These are phyloP conservation scores for Calliopum simillimum DNA, from an alignment of 2,888 invertebrate species.

Conservation along the genomic window DNA sequence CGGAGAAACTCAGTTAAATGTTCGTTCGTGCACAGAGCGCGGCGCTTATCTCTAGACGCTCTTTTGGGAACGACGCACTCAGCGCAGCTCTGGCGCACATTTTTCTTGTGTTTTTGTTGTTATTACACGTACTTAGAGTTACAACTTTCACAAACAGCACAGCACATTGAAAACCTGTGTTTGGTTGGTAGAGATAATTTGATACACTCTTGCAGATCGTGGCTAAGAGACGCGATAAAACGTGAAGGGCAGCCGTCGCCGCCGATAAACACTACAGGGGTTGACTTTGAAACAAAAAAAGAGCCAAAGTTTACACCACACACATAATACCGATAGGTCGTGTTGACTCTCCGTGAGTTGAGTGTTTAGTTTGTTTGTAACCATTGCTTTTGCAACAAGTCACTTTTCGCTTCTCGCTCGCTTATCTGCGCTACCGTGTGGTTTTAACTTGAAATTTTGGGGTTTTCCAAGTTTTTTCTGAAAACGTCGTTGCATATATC, in stretches of 20 bases:
- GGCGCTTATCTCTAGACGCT: conserved; percentile 6
- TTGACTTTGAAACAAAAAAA: too few species aligned
- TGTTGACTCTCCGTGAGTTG: background rate
- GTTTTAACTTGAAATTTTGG: background rate
- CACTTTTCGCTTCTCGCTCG: background rate
- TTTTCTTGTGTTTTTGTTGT: too few species aligned
- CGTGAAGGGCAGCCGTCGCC: too few species aligned
- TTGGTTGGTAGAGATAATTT: too few species aligned
- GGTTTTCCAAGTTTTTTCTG: conserved; percentile 8
- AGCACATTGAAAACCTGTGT: too few species aligned
- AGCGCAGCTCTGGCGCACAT: background rate
- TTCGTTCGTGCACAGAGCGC: background rate
- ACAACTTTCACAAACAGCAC: too few species aligned
- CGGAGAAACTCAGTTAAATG: too few species aligned
- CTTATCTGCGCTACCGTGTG: conserved; percentile 27
- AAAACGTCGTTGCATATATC: background rate
- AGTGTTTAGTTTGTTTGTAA: conserved; percentile 51
- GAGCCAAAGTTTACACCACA: too few species aligned
- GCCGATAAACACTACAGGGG: too few species aligned
- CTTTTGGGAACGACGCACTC: background rate
- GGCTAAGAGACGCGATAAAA: too few species aligned
- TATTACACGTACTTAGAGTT: too few species aligned
- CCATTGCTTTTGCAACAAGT: conserved; percentile 48
- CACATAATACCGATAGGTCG: background rate
- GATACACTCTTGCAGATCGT: too few species aligned